A percentile compares a stretch with the other conserved stretches of the same genome.
Evolutionary conservation across 2,113 vertebrate species (phyloP).

Genomic region (Natator depressus): DNA sequence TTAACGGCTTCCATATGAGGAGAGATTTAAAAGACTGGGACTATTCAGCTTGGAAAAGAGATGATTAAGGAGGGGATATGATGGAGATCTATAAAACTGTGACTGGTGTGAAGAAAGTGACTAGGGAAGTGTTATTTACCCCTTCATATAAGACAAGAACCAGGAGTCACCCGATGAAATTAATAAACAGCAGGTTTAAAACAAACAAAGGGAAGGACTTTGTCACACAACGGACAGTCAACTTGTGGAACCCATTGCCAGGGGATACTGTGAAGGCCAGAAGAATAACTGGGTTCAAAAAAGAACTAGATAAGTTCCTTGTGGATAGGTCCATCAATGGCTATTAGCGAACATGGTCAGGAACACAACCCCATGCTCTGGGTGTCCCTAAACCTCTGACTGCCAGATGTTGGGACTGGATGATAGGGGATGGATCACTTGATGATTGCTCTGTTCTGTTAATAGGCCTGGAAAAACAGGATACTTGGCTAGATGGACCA

Average conservation of each 20-base stretch:
- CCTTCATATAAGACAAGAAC: neutral
- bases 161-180: neutral
- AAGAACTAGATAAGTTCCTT: neutral
- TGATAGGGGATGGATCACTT: neutral
- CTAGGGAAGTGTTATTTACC: neutral
- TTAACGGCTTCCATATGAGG: neutral
- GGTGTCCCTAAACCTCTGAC: neutral
- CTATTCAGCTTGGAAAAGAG: neutral
- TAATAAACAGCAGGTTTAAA: neutral
- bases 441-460: neutral
- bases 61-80: neutral
- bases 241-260: neutral
- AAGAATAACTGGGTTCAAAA: neutral
- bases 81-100: neutral
- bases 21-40: neutral
- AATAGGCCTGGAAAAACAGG: neutral
- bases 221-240: neutral
- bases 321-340: neutral
- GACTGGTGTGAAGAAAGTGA: neutral
- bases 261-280: neutral
- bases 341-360: neutral
- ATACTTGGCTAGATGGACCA: neutral
- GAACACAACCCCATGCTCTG: neutral
- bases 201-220: neutral
- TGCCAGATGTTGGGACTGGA: neutral